Evolutionary conservation across 2,888 invertebrate genomes (phyloP).

Genomic region (Hypolimnas misippus): DNA sequence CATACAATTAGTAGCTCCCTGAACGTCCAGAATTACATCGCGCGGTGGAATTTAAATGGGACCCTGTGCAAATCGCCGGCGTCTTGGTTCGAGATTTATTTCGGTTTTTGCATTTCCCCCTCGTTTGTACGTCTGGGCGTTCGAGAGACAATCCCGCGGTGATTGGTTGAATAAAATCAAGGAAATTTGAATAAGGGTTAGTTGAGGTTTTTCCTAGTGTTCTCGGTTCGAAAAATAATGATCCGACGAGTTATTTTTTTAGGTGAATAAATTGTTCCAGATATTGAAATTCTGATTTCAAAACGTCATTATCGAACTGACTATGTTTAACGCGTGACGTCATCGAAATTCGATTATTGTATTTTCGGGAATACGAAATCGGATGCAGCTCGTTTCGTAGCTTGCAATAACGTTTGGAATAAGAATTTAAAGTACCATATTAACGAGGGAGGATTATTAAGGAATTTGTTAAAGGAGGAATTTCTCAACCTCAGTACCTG

Average conservation of each 20-base stretch:
- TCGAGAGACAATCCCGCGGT: constrained; percentile 49
- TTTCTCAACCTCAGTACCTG: no score
- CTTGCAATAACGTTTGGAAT: not conserved
- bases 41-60: constrained; percentile 69
- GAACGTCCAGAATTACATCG: constrained; percentile 52
- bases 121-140: constrained; percentile 48
- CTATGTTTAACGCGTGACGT: not conserved
- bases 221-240: not conserved
- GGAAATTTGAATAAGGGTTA: constrained; percentile 42
- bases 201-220: constrained; percentile 16
- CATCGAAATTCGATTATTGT: constrained; percentile 9
- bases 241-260: not conserved
- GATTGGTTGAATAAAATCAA: constrained; percentile 59
- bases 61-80: constrained; percentile 54
- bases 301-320: not conserved
- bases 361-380: not conserved
- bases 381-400: not conserved
- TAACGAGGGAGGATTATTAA: no score
- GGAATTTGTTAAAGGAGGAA: no score
- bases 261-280: constrained; percentile 8
- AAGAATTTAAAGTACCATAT: not conserved
- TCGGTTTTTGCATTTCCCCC: constrained; percentile 68
- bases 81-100: constrained; percentile 71
- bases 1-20: constrained; percentile 18
- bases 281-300: constrained; percentile 1